A percentile compares a stretch with the other conserved stretches of the same genome.
Evolutionary conservation across 2,797 vertebrate genomes (phyloP).

Genomic region (Sebastes matsubarae): DNA sequence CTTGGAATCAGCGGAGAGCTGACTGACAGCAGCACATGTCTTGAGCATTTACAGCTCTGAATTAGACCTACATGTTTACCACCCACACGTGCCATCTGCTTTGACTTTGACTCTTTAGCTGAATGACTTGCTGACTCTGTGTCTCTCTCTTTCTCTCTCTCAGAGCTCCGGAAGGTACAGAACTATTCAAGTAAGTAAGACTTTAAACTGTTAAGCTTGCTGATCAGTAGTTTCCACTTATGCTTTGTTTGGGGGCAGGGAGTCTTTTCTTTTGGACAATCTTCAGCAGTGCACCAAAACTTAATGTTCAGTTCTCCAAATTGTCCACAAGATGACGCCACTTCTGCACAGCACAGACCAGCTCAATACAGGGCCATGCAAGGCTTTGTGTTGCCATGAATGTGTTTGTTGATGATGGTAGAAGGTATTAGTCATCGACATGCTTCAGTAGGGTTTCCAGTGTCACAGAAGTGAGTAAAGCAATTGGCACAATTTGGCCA

Average conservation of each 20-base stretch:
- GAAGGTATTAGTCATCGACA: too few species aligned
- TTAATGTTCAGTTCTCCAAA: not conserved
- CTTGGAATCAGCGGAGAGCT: slow-evolving; percentile 22
- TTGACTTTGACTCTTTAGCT: slow-evolving; percentile 34
- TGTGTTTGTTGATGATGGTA: too few species aligned
- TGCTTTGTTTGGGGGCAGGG: not conserved
- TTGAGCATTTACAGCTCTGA: slow-evolving; percentile 28
- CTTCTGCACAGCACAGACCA: not conserved
- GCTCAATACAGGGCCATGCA: not conserved
- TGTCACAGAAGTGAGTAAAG: too few species aligned
- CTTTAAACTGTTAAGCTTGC: not conserved
- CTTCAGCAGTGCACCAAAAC: not conserved
- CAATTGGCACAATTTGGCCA: too few species aligned
- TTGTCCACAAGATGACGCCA: slow-evolving; percentile 42
- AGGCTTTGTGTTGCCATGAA: too few species aligned
- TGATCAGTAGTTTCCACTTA: not conserved
- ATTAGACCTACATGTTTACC: slow-evolving; percentile 44
- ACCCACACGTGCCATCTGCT: slow-evolving; percentile 42
- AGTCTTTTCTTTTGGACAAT: not conserved
- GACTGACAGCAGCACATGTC: slow-evolving; percentile 68
- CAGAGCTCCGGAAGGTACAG: slow-evolving; percentile 84
- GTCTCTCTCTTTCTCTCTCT: not conserved
- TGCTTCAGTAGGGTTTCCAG: too few species aligned
- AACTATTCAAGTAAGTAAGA: slow-evolving; percentile 82
- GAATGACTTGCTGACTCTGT: slow-evolving; percentile 10